phyloP scores from a whole-genome alignment of 30 jellyfish, hydroid and myxozoan genomes.

The Hydractinia echinata region DNA sequence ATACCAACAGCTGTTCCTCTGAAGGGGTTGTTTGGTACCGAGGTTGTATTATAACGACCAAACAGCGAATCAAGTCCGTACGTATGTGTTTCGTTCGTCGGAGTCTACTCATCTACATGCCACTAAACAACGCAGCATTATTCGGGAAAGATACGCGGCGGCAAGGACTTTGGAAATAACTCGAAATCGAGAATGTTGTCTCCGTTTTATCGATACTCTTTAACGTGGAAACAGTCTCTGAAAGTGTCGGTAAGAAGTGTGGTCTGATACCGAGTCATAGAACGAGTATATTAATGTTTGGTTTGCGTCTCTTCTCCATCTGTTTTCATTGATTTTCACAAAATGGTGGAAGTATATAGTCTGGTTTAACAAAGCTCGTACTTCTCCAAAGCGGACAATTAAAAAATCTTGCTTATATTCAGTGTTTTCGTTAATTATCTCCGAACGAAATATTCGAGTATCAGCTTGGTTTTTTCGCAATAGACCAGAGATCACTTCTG shows the following conservation, averaged over 20 bases:
- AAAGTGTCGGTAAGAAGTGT: constrained; percentile 88
- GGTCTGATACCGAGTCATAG: constrained; percentile 93
- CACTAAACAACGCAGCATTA: constrained; percentile 88
- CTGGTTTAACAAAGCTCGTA: constrained; percentile 55
- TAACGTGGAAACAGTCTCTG: constrained; percentile 56
- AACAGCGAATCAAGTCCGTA: constrained; percentile 59
- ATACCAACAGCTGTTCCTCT: constrained; percentile 98
- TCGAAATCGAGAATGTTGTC: constrained; percentile 66
- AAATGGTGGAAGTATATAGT: constrained; percentile 78
- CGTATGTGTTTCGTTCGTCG: constrained; percentile 60
- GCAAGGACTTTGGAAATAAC: constrained; percentile 90
- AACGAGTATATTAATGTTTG: constrained; percentile 66
- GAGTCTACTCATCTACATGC: constrained; percentile 89
- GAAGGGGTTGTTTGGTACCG: constrained; percentile 87
- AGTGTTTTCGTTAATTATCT: constrained; percentile 1
- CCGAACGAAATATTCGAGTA: neutral
- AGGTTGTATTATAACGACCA: constrained; percentile 44
- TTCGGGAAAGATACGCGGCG: constrained; percentile 97
- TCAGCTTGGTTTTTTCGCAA: neutral
- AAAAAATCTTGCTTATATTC: constrained; percentile 36
- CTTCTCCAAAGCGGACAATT: constrained; percentile 54
- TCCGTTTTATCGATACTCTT: constrained; percentile 25
- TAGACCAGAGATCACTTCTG: neutral
- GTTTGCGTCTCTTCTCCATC: constrained; percentile 12
- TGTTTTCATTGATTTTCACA: neutral